A percentile compares a stretch with the other conserved stretches of the same genome.
These are phyloP conservation scores for Brienomyrus longianalis DNA, from an alignment of 2,113 vertebrate species.

Conservation along the genomic window DNA sequence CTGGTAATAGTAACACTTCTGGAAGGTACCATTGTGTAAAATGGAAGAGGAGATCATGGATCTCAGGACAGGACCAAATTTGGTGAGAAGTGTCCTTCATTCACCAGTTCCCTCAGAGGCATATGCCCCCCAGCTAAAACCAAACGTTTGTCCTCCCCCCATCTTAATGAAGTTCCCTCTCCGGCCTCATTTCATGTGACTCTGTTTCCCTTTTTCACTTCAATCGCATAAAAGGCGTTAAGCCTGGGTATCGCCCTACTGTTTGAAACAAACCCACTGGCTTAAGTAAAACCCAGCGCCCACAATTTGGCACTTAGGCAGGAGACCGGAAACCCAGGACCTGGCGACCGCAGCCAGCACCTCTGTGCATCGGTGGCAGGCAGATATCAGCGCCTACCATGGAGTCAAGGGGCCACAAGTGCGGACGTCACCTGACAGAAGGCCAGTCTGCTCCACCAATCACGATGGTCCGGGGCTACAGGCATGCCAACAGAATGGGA, in stretches of 20 bases:
- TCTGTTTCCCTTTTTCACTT: background rate
- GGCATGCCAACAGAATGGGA: background rate
- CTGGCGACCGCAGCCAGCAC: background rate
- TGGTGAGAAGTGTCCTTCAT: background rate
- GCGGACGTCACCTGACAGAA: background rate
- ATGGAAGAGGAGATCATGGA: background rate
- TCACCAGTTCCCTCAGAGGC: background rate
- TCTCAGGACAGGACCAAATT: background rate
- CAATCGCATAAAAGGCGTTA: background rate
- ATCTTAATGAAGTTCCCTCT: background rate
- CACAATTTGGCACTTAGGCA: background rate
- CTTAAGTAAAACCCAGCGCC: background rate
- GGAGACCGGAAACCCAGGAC: background rate
- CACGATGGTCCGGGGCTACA: background rate
- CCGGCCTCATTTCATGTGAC: background rate
- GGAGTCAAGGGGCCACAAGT: background rate
- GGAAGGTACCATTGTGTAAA: background rate
- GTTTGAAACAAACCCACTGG: background rate
- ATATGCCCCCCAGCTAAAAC: background rate
- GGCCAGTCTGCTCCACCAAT: background rate
- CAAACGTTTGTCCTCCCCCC: background rate
- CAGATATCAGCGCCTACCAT: background rate
- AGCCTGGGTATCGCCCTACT: background rate
- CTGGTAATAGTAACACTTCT: background rate
- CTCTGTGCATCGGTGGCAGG: background rate